A percentile compares a stretch with the other conserved stretches of the same genome.
Evolutionary conservation across 2,113 vertebrate genomes (phyloP).

Genomic region (Oceanites oceanicus): DNA sequence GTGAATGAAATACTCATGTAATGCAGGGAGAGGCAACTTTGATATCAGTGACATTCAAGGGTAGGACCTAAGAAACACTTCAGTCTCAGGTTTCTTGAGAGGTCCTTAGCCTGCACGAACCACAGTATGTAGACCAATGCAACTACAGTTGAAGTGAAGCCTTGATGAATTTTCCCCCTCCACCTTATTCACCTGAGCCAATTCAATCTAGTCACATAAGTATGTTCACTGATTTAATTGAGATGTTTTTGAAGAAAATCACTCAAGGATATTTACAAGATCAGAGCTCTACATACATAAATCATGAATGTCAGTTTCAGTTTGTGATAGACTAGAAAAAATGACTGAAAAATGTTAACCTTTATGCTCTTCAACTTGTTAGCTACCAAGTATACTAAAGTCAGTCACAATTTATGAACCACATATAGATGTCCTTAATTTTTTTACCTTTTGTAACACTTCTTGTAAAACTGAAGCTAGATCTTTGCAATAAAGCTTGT

Average conservation of each 20-base stretch:
- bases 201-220: not conserved
- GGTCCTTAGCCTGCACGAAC: not conserved
- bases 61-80: not conserved
- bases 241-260: not conserved
- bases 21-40: not conserved
- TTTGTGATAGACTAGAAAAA: not conserved
- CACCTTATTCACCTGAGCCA: not conserved
- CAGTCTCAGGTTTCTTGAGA: not conserved
- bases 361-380: not conserved
- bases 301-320: not conserved
- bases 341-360: not conserved
- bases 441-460: not conserved
- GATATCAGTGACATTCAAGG: not conserved
- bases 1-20: not conserved
- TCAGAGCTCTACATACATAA: not conserved
- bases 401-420: not conserved
- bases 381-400: not conserved
- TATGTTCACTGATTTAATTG: not conserved
- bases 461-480: not conserved
- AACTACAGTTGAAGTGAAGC: not conserved
- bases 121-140: not conserved
- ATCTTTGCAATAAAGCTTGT: not conserved
- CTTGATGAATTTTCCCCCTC: not conserved
- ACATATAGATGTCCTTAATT: not conserved
- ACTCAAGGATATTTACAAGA: not conserved